These are phyloP conservation scores for Papilio gigon DNA, from an alignment of 2,888 invertebrate species.

Conservation along the genomic window DNA sequence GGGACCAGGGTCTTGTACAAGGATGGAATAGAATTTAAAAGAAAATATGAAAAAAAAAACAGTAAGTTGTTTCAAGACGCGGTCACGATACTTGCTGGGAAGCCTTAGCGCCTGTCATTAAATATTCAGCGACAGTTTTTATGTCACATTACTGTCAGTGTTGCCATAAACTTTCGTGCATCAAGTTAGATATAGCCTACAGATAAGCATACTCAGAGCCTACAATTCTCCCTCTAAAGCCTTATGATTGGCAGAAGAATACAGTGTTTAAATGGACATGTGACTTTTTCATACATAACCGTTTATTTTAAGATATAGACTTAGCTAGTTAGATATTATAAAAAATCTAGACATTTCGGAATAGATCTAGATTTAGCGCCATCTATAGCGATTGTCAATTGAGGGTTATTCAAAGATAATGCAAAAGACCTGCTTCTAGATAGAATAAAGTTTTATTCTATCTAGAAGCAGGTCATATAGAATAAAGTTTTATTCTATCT, in stretches of 20 bases:
- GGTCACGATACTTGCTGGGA: not conserved
- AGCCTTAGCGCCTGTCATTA: not conserved
- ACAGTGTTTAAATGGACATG: constrained; percentile 8
- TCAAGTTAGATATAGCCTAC: constrained; percentile 46
- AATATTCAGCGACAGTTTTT: constrained; percentile 36
- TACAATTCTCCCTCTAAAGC: not conserved
- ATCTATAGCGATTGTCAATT: not conserved
- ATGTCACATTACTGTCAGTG: constrained; percentile 32
- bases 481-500: constrained; percentile 4
- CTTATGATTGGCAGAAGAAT: constrained; percentile 32
- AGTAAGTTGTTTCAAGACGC: not conserved
- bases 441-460: not conserved
- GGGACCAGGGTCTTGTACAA: too few relatives aligned
- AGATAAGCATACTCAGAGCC: constrained; percentile 55
- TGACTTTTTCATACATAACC: constrained; percentile 26
- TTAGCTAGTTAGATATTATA: constrained; percentile 21
- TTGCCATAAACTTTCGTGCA: constrained; percentile 16
- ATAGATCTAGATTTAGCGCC: constrained; percentile 19
- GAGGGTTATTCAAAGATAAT: not conserved
- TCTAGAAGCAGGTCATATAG: too few relatives aligned
- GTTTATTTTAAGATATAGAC: constrained; percentile 23
- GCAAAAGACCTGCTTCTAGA: not conserved
- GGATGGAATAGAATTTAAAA: too few relatives aligned
- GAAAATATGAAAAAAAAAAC: not conserved
- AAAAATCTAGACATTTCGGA: not conserved